Conservation (phyloP, 2,113 vertebrate genomes). For the Hylia prasina region DNA sequence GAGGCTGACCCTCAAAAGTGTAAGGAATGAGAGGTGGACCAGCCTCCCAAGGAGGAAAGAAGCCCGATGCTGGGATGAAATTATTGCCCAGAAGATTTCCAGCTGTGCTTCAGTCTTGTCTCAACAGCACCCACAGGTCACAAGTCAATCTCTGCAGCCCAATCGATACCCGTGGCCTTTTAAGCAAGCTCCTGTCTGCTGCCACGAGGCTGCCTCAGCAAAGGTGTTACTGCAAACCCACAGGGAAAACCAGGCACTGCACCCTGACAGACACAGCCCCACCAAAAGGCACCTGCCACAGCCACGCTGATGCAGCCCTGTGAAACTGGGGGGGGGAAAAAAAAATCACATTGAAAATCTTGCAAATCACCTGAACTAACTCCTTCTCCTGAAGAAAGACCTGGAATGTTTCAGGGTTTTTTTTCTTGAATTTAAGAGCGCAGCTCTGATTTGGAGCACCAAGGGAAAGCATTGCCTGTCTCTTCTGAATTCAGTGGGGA, state of each 20-base stretch:
- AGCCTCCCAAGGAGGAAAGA: neutral
- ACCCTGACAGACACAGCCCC: neutral
- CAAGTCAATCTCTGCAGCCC: neutral
- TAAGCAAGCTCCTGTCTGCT: neutral
- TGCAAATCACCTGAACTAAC: neutral
- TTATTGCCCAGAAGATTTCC: neutral
- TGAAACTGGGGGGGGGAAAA: neutral
- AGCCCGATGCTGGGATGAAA: neutral
- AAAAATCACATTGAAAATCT: neutral
- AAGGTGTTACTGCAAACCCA: neutral
- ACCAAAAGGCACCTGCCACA: neutral
- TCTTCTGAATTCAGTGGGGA: neutral
- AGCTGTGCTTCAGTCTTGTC: neutral
- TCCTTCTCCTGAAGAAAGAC: neutral
- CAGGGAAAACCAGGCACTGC: neutral
- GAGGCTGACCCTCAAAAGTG: neutral
- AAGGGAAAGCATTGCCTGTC: neutral
- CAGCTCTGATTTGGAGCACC: neutral
- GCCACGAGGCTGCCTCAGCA: neutral
- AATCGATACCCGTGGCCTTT: accelerated
- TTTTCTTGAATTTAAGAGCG: neutral
- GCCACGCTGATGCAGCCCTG: neutral
- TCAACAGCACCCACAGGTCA: neutral
- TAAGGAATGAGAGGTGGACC: neutral
- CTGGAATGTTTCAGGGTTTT: too few relatives aligned